Evolutionary conservation across 2,888 invertebrate species (phyloP).

Genomic region (Ypsolopha sequella): DNA sequence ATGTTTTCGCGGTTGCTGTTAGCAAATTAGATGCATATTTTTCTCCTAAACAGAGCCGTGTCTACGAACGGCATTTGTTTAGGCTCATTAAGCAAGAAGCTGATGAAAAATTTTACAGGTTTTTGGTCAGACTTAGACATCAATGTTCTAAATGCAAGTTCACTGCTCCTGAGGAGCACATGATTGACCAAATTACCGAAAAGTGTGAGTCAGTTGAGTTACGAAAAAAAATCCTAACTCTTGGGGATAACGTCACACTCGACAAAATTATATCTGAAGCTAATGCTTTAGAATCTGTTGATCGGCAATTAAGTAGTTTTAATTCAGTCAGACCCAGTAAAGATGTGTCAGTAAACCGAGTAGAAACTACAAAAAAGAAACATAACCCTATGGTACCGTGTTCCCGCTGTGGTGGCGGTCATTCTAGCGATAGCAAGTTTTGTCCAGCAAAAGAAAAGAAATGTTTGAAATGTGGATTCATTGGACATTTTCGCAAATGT

Average conservation of each 20-base stretch:
- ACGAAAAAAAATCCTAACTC: constrained; percentile 1
- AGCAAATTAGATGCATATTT: constrained; percentile 1
- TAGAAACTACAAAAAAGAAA: neutral
- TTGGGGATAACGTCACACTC: constrained; percentile 2
- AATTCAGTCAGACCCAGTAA: neutral
- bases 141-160: neutral
- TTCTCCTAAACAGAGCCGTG: constrained; percentile 1
- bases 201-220: constrained; percentile 2
- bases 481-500: neutral
- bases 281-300: constrained; percentile 2
- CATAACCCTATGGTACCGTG: too few species aligned
- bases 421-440: neutral
- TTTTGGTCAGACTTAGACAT: neutral
- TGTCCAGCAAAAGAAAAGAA: neutral
- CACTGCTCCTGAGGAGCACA: neutral
- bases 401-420: neutral
- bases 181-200: constrained; percentile 4
- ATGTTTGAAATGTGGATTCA: neutral
- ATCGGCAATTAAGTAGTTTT: constrained; percentile 1
- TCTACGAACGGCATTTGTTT: constrained; percentile 4
- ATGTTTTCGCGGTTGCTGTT: neutral
- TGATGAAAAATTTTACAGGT: constrained; percentile 3
- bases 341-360: neutral
- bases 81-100: constrained; percentile 3
- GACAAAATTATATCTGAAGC: constrained; percentile 3